Evolutionary conservation across 2,113 vertebrate species (phyloP), one percentile per base, ranked within the genome.

Genomic region (Lanius ludovicianus): DNA sequence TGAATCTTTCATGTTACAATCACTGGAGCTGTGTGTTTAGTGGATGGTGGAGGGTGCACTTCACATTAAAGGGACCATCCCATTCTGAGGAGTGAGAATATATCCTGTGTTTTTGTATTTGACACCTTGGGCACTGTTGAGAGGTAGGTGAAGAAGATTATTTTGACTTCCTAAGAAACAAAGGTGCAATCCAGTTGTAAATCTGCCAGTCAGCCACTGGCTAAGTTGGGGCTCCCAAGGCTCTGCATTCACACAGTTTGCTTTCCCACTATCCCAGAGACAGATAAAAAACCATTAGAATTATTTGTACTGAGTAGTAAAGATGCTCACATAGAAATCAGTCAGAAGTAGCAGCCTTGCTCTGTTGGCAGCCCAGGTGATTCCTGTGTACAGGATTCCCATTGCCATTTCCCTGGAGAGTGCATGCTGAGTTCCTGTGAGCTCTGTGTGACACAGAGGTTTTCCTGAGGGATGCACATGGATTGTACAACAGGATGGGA

Each of bases 1-100:
- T 2, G 8, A 41, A 44, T 81, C 60, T 49, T 53, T 62, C 18
- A 1, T n/a, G 4, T 53, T 57, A 2, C 53, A 24, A 0, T 53
- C 56, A 14, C 17, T 47, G 46, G 67, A 80, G 42, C 60, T 39
- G 42, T 1, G 2, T 82, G 27, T 33, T 73, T 31, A 77, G 19
- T 23, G 63, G 22, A 1, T 78, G 52, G 22, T 28, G 50, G 15
- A 27, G 39, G 20, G 6, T 65, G 68, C 19, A 28, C 19, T 15
- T 65, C 5, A 3, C 11, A 13, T 35, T 44, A 44, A 79, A 64
- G 73, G 69, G 53, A 27, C 27, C 35, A 14, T 60, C 31, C 55
- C 24, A 2, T 69, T 79, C 59, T n/a, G 20, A 89, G 76, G 31
- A 28, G n/a, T 69, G 31, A 31, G 24, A 77, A 13, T 62, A 24